Conservation (phyloP, 2,888 invertebrate species). For the Dryomyza anilis region DNA sequence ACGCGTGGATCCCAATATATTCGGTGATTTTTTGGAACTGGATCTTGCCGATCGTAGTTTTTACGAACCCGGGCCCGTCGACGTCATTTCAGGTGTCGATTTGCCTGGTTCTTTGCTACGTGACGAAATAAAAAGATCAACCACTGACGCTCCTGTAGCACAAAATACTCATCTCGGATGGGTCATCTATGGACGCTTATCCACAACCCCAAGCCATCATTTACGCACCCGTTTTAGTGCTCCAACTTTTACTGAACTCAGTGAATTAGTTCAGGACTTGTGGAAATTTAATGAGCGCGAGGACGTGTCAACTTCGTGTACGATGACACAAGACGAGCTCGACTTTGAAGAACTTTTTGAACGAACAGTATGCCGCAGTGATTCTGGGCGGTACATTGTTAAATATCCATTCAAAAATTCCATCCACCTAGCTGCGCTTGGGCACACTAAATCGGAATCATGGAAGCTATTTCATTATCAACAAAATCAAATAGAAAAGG, state of each 20-base stretch:
- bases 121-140: constrained; percentile 21
- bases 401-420: constrained; percentile 27
- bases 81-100: constrained; percentile 30
- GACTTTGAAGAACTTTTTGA: constrained; percentile 29
- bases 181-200: constrained; percentile 27
- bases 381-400: constrained; percentile 19
- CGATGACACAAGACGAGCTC: constrained; percentile 12
- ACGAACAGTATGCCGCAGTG: constrained; percentile 21
- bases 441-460: constrained; percentile 25
- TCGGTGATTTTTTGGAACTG: constrained; percentile 26
- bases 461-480: constrained; percentile 22
- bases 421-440: constrained; percentile 13
- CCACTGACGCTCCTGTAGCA: constrained; percentile 1
- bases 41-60: constrained; percentile 24
- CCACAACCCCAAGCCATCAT: neutral
- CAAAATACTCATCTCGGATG: constrained; percentile 17
- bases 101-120: constrained; percentile 23
- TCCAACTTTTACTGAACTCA: constrained; percentile 14
- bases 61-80: constrained; percentile 26
- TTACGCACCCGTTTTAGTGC: constrained; percentile 21
- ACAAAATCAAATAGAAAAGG: constrained; percentile 24
- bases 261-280: constrained; percentile 15
- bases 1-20: constrained; percentile 10
- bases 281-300: constrained; percentile 30
- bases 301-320: neutral